Evolutionary conservation across 2,888 invertebrate species (phyloP).

Genomic region (Apotomis capreana): DNA sequence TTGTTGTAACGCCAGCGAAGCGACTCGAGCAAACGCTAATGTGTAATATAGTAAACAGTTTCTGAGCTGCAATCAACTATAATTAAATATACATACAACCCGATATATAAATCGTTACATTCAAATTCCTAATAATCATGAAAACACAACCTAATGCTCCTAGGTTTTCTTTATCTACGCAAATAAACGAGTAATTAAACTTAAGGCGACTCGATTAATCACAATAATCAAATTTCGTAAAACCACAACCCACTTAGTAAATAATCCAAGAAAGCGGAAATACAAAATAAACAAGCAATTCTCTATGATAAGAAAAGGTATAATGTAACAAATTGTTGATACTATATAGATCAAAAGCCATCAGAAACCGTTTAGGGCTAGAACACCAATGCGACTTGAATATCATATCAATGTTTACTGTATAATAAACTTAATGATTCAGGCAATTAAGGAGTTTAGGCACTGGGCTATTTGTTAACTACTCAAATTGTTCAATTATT

Average conservation of each 20-base stretch:
- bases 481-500: slow-evolving; percentile 51
- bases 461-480: slow-evolving; percentile 45
- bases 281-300: slow-evolving; percentile 18
- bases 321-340: slow-evolving; percentile 46
- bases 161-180: not conserved
- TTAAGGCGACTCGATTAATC: too few relatives aligned
- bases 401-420: slow-evolving; percentile 65
- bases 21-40: too few relatives aligned
- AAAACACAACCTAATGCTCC: not conserved
- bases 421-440: slow-evolving; percentile 63
- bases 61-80: too few relatives aligned
- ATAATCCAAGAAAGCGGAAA: slow-evolving; percentile 9
- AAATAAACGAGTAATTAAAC: not conserved
- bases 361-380: slow-evolving; percentile 73
- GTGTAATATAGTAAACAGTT: too few relatives aligned
- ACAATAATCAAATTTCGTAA: too few relatives aligned
- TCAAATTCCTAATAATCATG: not conserved
- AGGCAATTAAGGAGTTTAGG: slow-evolving; percentile 63
- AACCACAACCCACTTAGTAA: not conserved
- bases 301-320: slow-evolving; percentile 4
- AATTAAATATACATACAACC: too few relatives aligned
- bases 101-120: too few relatives aligned
- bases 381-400: slow-evolving; percentile 56
- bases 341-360: slow-evolving; percentile 54
- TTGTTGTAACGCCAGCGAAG: too few relatives aligned